A percentile compares a stretch with the other conserved stretches of the same genome.
These are phyloP conservation scores for Carettochelys insculpta DNA, from an alignment of 2,113 vertebrate species.

Conservation along the genomic window DNA sequence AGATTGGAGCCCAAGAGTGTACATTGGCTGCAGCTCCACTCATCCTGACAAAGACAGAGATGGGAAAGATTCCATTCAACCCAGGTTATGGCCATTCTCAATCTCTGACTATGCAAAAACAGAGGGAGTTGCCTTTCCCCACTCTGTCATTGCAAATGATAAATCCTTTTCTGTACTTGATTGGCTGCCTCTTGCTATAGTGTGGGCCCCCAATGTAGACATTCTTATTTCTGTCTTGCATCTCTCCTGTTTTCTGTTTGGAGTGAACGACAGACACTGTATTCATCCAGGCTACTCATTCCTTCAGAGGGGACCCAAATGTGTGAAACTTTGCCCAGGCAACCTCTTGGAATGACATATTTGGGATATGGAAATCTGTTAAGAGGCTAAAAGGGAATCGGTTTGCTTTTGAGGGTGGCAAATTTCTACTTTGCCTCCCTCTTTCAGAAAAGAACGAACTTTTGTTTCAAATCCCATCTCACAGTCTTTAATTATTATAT, in stretches of 20 bases:
- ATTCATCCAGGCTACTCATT: conserved; percentile 32
- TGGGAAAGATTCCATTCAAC: not conserved
- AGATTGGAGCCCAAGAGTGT: not conserved
- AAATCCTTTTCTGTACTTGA: not conserved
- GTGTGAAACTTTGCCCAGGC: not conserved
- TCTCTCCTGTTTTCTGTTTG: conserved; percentile 10
- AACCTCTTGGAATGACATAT: not conserved
- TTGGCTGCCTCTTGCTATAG: not conserved
- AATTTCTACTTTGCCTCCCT: not conserved
- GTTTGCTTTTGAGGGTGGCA: not conserved
- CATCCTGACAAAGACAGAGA: conserved; percentile 27
- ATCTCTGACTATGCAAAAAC: not conserved
- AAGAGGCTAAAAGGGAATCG: not conserved
- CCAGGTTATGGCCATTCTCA: not conserved
- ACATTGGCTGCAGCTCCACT: not conserved
- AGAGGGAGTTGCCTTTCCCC: conserved; percentile 4
- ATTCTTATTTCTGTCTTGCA: conserved; percentile 27
- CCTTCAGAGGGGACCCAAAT: not conserved
- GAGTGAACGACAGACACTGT: not conserved
- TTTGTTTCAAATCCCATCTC: not conserved
- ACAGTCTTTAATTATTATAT: not conserved
- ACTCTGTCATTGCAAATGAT: not conserved
- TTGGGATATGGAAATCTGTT: not conserved
- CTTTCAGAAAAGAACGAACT: not conserved
- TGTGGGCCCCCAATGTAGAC: not conserved